phyloP scores from a whole-genome alignment of 2,888 invertebrate species.

The Arrhopalites spinosus region DNA sequence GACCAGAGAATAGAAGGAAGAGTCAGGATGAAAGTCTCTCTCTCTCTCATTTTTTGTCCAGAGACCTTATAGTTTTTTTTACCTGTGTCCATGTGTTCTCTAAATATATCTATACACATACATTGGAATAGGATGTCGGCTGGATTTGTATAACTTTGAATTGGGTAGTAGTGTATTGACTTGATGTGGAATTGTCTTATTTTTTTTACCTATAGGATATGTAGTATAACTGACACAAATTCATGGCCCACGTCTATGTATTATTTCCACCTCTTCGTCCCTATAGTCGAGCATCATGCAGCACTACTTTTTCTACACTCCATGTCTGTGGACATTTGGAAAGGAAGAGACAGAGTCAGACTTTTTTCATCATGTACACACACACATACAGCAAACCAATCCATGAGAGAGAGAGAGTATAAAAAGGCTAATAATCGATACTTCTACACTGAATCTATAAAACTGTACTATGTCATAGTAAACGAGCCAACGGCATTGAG shows the following conservation, averaged over 20 bases:
- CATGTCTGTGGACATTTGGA: constrained; percentile 8
- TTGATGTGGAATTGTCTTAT: constrained; percentile 10
- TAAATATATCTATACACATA: background rate
- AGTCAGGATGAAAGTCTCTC: constrained; percentile 5
- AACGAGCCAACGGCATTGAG: background rate
- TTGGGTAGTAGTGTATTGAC: background rate
- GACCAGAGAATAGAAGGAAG: background rate
- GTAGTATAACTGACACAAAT: background rate
- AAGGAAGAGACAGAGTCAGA: constrained; percentile 19
- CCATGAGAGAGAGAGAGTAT: constrained; percentile 23
- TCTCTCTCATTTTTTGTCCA: constrained; percentile 14
- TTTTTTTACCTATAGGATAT: background rate
- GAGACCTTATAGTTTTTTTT: background rate
- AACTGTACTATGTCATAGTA: constrained; percentile 6
- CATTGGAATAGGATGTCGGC: background rate
- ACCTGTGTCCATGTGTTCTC: background rate
- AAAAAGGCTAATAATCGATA: constrained; percentile 41
- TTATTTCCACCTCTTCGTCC: background rate
- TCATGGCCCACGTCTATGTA: background rate
- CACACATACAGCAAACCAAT: constrained; percentile 20
- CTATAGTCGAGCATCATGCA: background rate
- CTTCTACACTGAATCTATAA: constrained; percentile 32
- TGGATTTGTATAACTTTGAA: background rate
- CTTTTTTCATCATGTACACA: constrained; percentile 29
- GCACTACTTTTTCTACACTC: background rate